Evolutionary conservation across 2,797 vertebrate genomes (phyloP).

Genomic region (Potorous gilbertii): DNA sequence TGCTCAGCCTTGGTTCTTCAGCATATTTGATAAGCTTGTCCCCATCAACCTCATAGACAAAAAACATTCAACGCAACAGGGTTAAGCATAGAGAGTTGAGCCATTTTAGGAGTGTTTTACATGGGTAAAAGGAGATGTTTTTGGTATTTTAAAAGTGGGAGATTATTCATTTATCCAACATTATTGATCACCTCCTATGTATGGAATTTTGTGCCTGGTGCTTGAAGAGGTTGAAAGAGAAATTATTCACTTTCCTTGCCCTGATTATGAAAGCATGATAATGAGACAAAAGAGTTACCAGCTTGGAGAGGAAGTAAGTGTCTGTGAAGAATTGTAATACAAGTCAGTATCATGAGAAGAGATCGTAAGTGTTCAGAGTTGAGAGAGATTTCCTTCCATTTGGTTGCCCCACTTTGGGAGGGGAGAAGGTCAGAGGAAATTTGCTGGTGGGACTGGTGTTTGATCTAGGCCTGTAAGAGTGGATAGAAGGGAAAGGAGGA

Average conservation of each 20-base stretch:
- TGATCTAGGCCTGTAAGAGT: not conserved
- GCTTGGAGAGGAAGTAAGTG: not conserved
- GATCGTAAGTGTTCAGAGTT: not conserved
- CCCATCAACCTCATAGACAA: not conserved
- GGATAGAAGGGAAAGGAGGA: not conserved
- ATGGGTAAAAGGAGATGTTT: not conserved
- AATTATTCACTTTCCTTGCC: not conserved
- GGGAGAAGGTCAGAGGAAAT: not conserved
- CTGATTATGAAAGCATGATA: not conserved
- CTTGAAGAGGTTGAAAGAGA: not conserved
- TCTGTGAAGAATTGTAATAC: not conserved
- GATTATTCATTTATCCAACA: not conserved
- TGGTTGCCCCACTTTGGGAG: not conserved
- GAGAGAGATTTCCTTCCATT: not conserved
- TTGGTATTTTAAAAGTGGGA: not conserved
- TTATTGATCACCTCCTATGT: not conserved
- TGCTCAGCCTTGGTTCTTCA: not conserved
- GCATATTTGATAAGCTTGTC: not conserved
- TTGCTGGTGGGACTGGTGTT: not conserved
- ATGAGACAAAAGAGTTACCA: not conserved
- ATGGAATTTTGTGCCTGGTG: not conserved
- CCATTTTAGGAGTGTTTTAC: not conserved
- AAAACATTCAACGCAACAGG: not conserved
- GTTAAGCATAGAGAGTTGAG: not conserved
- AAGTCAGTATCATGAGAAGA: not conserved